phyloP scores from a whole-genome alignment of 2,888 invertebrate genomes.

The Antitype chi region DNA sequence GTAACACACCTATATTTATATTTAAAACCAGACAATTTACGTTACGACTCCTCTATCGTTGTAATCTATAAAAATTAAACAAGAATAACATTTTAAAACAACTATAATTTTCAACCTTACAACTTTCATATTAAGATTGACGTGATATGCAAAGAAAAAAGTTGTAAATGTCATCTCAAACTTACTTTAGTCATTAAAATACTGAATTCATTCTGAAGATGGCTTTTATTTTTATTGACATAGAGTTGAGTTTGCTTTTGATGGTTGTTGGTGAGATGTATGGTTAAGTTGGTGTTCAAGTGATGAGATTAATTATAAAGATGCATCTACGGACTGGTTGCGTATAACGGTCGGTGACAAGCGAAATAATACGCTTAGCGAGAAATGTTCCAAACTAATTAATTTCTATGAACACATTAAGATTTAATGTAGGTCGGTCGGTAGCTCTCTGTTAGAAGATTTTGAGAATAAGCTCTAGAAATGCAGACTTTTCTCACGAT shows the following conservation, averaged over 20 bases:
- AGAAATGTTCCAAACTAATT: conserved; percentile 69
- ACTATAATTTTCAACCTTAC: conserved; percentile 69
- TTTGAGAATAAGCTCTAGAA: conserved; percentile 29
- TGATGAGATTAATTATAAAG: conserved; percentile 85
- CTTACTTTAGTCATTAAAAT: conserved; percentile 22
- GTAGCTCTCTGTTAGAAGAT: conserved; percentile 28
- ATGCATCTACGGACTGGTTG: conserved; percentile 82
- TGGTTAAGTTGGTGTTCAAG: conserved; percentile 70
- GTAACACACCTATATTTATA: conserved; percentile 61
- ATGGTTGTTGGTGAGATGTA: conserved; percentile 10
- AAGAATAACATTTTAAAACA: conserved; percentile 63
- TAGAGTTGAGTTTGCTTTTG: conserved; percentile 53
- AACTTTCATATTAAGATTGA: conserved; percentile 69
- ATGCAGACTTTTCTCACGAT: conserved; percentile 54
- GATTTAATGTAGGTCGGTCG: conserved; percentile 66
- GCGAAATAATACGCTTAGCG: conserved; percentile 74
- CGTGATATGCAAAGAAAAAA: conserved; percentile 65
- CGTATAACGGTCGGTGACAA: conserved; percentile 78
- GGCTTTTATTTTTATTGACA: background rate
- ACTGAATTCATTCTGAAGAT: background rate
- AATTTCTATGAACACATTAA: conserved; percentile 76
- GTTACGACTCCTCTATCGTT: conserved; percentile 74
- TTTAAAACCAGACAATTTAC: conserved; percentile 71
- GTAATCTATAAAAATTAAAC: conserved; percentile 73
- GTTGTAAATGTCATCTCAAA: conserved; percentile 59